Evolutionary conservation across 2,113 vertebrate genomes (phyloP).

Genomic region (Planiliza haematocheilus): DNA sequence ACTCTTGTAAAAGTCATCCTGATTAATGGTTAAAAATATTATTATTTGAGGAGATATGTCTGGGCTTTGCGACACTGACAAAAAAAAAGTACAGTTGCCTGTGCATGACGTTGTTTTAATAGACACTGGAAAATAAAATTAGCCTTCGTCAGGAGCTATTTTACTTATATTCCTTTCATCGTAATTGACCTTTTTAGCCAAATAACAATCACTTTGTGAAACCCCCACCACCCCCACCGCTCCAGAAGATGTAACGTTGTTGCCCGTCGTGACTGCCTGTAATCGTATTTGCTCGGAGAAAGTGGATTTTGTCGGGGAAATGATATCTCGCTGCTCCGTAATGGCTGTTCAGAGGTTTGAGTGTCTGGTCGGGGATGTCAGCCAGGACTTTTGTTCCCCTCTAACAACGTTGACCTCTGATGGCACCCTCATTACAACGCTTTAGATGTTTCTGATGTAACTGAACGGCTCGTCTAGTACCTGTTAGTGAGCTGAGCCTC

Average conservation of each 20-base stretch:
- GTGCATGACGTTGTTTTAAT: neutral
- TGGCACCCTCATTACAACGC: slow-evolving; percentile 9
- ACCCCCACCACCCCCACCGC: too few relatives aligned
- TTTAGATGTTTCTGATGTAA: slow-evolving; percentile 38
- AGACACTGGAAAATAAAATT: neutral
- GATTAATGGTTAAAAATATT: neutral
- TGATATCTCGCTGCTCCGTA: slow-evolving; percentile 65
- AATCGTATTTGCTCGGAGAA: slow-evolving; percentile 71
- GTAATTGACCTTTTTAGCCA: slow-evolving; percentile 28
- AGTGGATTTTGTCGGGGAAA: slow-evolving; percentile 79
- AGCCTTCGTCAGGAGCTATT: neutral
- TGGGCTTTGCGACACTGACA: neutral
- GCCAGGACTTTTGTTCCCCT: neutral
- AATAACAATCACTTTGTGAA: slow-evolving; percentile 46
- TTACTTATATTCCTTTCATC: neutral
- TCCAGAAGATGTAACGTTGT: slow-evolving; percentile 28
- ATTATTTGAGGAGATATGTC: neutral
- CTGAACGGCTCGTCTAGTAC: neutral
- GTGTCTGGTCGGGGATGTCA: slow-evolving; percentile 49
- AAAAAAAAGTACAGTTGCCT: neutral
- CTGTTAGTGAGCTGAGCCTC: neutral
- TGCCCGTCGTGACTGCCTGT: slow-evolving; percentile 49
- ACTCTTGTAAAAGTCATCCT: neutral
- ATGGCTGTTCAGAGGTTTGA: slow-evolving; percentile 52
- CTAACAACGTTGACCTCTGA: slow-evolving; percentile 39